phyloP scores from a whole-genome alignment of 1,140 invertebrate species.

The Augochlora pura region DNA sequence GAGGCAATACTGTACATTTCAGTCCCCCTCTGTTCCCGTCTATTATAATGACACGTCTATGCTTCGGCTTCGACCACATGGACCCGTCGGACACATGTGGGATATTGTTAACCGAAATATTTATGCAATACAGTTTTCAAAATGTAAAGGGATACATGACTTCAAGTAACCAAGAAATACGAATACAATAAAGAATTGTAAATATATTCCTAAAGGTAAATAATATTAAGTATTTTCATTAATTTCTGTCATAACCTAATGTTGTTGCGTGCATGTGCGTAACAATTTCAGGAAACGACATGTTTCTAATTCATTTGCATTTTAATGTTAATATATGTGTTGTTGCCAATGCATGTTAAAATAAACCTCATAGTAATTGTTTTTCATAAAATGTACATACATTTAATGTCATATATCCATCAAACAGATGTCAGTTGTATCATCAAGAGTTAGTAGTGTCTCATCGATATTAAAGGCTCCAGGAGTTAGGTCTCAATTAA shows the following conservation, averaged over 20 bases:
- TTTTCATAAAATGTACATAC: neutral
- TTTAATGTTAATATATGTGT: neutral
- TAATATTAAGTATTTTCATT: neutral
- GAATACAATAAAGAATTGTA: neutral
- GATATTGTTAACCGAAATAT: neutral
- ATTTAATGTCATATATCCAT: constrained; percentile 13
- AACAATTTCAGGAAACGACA: neutral
- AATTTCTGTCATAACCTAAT: constrained; percentile 34
- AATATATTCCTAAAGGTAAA: constrained; percentile 25
- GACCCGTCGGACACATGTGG: neutral
- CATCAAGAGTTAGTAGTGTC: constrained; percentile 73
- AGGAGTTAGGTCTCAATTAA: constrained; percentile 63
- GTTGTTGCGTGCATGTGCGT: neutral
- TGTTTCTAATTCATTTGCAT: neutral
- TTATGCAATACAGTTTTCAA: constrained; percentile 4
- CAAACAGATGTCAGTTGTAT: constrained; percentile 76
- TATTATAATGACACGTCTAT: too few species aligned
- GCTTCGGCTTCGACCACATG: constrained; percentile 2
- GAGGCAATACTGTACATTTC: too few species aligned
- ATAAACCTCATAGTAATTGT: neutral
- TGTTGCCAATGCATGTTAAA: neutral
- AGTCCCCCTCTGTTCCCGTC: too few species aligned
- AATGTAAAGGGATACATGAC: neutral
- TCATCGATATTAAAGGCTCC: constrained; percentile 74
- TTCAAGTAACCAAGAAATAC: neutral